Evolutionary conservation across 1,140 invertebrate species (phyloP), one percentile per base, ranked within the genome.

Genomic region (Akabosia matsudoensis): DNA sequence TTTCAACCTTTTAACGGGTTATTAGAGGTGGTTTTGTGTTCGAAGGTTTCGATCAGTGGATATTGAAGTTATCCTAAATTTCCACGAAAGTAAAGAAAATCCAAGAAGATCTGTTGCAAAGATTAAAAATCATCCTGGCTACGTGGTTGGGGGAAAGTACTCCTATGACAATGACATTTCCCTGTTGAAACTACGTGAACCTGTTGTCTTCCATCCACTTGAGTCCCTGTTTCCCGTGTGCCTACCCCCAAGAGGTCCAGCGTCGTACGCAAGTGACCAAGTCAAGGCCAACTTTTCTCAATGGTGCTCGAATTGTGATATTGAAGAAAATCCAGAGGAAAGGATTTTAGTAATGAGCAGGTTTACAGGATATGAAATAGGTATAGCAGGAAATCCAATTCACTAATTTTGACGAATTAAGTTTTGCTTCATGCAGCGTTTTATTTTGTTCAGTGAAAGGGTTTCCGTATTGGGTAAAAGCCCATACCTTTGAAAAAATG

Each of bases 101-200:
- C 30, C 75, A 24, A 52, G 71, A 22, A 26, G 71, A n/a, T 67
- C 51, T 45, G 56, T 76, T 1, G 51, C 75, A 1, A 76, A 33
- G 30, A 76, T 76, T 30, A 76, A 76, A 70, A 64, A 24, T 4
- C 75, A 76, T 45, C 71, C 75, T 16, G 51, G 33, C 31, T 76
- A 34, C 30, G 37, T 18, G 2, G 26, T 64, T 0, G 75, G 75
- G 4, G 75, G 75, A 10, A 73, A 76, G 28, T 73, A 14, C 18
- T 64, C 75, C n/a, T 76, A 73, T 51, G 75, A 76, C 54, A 73
- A 76, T 51, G 75, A 76, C 30, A 73, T 73, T n/a, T 31, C 70
- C 16, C 33, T 76, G 16, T 37, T 76, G 24, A 76, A 73, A 33
- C 30, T 76, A 51, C 45, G 75, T 4, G 51, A 76, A 14, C 54